Conservation (phyloP, 2,797 vertebrate species). For the Somateria mollissima region DNA sequence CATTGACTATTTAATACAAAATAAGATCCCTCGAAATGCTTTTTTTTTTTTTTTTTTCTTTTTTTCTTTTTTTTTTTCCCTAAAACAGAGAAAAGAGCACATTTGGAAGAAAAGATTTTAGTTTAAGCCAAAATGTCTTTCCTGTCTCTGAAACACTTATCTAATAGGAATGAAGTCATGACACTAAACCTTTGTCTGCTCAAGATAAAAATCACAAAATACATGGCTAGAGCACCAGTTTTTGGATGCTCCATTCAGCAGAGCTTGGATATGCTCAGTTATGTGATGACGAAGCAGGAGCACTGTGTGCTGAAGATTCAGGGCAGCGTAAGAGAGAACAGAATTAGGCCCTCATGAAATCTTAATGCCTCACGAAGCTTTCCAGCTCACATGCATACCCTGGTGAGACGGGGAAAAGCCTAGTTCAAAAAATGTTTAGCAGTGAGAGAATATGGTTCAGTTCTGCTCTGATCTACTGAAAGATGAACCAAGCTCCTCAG, state of each 20-base stretch:
- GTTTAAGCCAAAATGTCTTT: slow-evolving; percentile 25
- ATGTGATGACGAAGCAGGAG: not conserved
- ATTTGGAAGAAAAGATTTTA: slow-evolving; percentile 42
- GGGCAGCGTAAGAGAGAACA: slow-evolving; percentile 16
- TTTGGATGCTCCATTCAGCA: slow-evolving; percentile 8
- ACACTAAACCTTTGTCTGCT: slow-evolving; percentile 35
- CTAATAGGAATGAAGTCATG: slow-evolving; percentile 55
- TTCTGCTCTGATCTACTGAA: slow-evolving; percentile 62
- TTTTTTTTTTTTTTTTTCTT: not conserved
- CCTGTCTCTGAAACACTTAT: slow-evolving; percentile 46
- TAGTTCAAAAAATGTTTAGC: slow-evolving; percentile 48
- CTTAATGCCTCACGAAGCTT: slow-evolving; percentile 57
- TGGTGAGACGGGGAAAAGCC: slow-evolving; percentile 53
- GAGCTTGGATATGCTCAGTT: not conserved
- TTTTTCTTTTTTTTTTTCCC: not conserved
- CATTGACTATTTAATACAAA: not conserved
- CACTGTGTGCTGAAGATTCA: not conserved
- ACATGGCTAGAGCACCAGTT: slow-evolving; percentile 2
- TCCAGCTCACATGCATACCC: slow-evolving; percentile 33
- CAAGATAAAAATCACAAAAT: slow-evolving; percentile 39
- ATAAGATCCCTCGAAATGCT: not conserved
- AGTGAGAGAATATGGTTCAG: slow-evolving; percentile 46
- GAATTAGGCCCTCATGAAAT: slow-evolving; percentile 63
- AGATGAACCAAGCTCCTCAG: slow-evolving; percentile 60
- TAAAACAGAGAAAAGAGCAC: slow-evolving; percentile 12